These are phyloP conservation scores for Semotilus atromaculatus DNA, from an alignment of 2,797 vertebrate genomes.

Conservation along the genomic window DNA sequence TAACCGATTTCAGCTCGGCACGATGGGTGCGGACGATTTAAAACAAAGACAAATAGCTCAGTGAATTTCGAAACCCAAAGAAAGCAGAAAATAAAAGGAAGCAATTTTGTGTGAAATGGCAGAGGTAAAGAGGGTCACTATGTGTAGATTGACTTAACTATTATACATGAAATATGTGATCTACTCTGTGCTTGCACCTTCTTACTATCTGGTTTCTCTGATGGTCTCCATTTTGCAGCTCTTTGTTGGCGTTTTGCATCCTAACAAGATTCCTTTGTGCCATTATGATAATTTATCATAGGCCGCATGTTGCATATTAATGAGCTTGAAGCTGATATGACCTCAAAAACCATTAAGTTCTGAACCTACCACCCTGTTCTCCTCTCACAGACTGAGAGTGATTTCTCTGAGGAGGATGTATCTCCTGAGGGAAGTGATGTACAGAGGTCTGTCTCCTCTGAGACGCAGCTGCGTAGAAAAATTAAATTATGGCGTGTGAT, in stretches of 20 bases:
- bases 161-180: background rate
- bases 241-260: conserved; percentile 36
- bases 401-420: conserved; percentile 37
- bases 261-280: conserved; percentile 39
- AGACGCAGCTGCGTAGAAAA: conserved; percentile 33
- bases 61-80: background rate
- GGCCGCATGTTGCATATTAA: conserved; percentile 29
- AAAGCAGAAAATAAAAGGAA: background rate
- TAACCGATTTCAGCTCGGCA: background rate
- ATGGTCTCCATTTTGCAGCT: conserved; percentile 21
- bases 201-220: background rate
- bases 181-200: background rate
- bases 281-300: conserved; percentile 31
- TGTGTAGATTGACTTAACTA: background rate
- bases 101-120: background rate
- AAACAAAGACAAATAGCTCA: background rate
- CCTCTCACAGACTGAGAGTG: conserved; percentile 2
- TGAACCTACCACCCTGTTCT: background rate
- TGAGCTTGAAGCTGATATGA: conserved; percentile 18
- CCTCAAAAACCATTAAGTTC: conserved; percentile 26
- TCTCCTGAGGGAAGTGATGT: conserved; percentile 35
- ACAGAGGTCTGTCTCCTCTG: conserved; percentile 38
- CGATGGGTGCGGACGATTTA: background rate
- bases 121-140: background rate
- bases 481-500: conserved; percentile 36